These are phyloP conservation scores for Hybognathus amarus DNA, from an alignment of 2,797 vertebrate species.

Conservation along the genomic window DNA sequence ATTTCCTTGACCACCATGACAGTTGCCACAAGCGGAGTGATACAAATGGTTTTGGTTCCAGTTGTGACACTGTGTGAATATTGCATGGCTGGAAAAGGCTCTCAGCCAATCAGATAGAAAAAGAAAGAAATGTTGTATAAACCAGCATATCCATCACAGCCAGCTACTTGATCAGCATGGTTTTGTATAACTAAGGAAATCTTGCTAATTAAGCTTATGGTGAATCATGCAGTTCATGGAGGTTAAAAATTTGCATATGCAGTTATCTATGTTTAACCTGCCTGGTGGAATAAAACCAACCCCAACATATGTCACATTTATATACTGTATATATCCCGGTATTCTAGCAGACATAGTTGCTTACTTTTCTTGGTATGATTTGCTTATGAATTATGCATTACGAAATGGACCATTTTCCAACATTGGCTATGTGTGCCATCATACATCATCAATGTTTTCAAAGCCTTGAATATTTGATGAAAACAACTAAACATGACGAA, in stretches of 20 bases:
- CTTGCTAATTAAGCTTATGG: not conserved
- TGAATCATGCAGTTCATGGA: not conserved
- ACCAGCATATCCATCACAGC: not conserved
- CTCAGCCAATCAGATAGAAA: too few species aligned
- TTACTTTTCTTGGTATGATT: not conserved
- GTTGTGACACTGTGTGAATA: too few species aligned
- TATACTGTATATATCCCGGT: too few species aligned
- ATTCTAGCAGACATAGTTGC: not conserved
- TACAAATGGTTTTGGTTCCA: too few species aligned
- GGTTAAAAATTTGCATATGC: not conserved
- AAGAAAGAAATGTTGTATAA: too few species aligned
- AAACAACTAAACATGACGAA: slow-evolving; percentile 49
- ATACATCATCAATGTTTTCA: slow-evolving; percentile 38
- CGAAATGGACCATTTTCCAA: slow-evolving; percentile 5
- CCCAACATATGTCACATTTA: not conserved
- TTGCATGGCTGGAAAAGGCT: too few species aligned
- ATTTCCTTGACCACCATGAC: too few species aligned
- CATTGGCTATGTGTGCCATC: slow-evolving; percentile 45
- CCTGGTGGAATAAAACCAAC: not conserved
- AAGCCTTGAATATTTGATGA: slow-evolving; percentile 57
- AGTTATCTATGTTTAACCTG: not conserved
- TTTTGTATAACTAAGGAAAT: not conserved
- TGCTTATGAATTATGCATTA: slow-evolving; percentile 28
- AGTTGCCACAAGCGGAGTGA: too few species aligned
- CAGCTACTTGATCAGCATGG: not conserved